Conservation (phyloP, 2,113 vertebrate species). For the Tragelaphus buxtoni region DNA sequence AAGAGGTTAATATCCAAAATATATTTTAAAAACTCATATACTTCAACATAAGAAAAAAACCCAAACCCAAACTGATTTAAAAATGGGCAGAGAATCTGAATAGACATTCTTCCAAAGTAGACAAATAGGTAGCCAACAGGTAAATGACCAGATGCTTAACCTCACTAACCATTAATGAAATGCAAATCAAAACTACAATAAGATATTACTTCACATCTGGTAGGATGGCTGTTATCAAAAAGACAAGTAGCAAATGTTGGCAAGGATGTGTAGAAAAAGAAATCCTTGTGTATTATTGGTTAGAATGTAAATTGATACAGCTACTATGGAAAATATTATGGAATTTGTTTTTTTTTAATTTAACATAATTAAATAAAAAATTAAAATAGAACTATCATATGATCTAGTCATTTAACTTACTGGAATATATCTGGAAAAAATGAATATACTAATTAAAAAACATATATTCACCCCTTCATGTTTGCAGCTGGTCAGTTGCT, state of each 20-base stretch:
- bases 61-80: accelerated
- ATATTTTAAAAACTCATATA: neutral
- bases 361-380: neutral
- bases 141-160: neutral
- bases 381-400: neutral
- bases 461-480: neutral
- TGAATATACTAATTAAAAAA: neutral
- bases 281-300: neutral
- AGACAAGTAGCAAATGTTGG: neutral
- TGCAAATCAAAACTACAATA: neutral
- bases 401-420: neutral
- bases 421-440: neutral
- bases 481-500: neutral
- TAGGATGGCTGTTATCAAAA: neutral
- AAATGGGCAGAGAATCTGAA: neutral
- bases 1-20: neutral
- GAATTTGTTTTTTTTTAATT: neutral
- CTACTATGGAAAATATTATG: neutral
- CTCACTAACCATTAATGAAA: neutral
- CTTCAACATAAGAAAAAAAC: neutral
- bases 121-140: neutral
- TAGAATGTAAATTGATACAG: neutral
- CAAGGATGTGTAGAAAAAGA: neutral
- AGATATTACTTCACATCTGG: neutral
- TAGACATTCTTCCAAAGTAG: neutral